A percentile compares a stretch with the other conserved stretches of the same genome.
Conservation (phyloP, 92 coral and sea anemone species). For the Epizoanthus ramosus region DNA sequence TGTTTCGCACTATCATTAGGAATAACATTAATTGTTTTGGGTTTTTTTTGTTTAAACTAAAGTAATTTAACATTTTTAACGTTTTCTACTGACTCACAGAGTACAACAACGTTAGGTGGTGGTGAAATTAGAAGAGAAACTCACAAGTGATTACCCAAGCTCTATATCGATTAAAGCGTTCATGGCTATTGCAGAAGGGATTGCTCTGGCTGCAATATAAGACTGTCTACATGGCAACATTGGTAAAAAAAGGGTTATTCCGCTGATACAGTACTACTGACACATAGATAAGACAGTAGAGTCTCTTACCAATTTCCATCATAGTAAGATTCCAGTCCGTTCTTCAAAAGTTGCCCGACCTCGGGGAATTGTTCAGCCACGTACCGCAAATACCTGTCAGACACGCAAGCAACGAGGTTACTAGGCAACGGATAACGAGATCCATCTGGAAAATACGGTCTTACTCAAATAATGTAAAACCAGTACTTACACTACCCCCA, state of each 20-base stretch:
- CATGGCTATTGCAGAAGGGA: too few relatives aligned
- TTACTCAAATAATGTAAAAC: neutral
- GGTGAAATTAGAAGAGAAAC: too few relatives aligned
- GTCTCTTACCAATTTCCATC: constrained; percentile 63
- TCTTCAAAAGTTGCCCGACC: constrained; percentile 77
- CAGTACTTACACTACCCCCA: constrained; percentile 79
- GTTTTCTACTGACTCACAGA: too few relatives aligned
- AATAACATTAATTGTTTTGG: too few relatives aligned
- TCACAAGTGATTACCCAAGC: too few relatives aligned
- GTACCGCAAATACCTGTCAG: constrained; percentile 72
- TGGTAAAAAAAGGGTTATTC: neutral
- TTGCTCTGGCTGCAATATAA: too few relatives aligned
- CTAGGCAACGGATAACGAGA: neutral
- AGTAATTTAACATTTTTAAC: too few relatives aligned
- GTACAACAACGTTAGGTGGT: too few relatives aligned
- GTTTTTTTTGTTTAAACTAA: too few relatives aligned
- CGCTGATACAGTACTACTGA: neutral
- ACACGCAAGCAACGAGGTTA: neutral
- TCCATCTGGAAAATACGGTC: neutral
- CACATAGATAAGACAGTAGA: neutral
- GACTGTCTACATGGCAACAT: neutral
- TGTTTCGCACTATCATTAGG: too few relatives aligned
- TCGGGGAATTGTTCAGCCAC: constrained; percentile 95
- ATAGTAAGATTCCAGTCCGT: constrained; percentile 84
- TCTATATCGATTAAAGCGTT: too few relatives aligned